A percentile compares a stretch with the other conserved stretches of the same genome.
Evolutionary conservation across 2,113 vertebrate species (phyloP).

Genomic region (Erpornis zantholeuca): DNA sequence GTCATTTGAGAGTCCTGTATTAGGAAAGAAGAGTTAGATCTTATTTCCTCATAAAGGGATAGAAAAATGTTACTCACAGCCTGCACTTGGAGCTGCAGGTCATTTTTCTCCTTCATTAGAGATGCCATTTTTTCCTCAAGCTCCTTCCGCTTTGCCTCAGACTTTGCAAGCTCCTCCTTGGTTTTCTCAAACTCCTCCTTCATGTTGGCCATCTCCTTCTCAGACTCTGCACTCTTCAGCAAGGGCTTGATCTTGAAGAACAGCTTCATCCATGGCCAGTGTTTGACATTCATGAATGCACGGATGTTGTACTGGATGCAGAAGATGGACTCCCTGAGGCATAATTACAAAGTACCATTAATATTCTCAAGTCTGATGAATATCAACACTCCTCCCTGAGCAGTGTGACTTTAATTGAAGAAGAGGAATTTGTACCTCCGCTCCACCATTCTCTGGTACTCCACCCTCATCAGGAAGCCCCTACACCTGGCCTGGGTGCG

Average conservation of each 20-base stretch:
- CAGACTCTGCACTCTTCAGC: conserved; percentile 80
- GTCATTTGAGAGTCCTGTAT: background rate
- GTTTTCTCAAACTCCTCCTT: conserved; percentile 80
- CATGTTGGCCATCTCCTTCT: conserved; percentile 80
- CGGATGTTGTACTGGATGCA: conserved; percentile 83
- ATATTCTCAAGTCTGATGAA: no score
- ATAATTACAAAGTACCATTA: no score
- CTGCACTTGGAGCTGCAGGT: conserved; percentile 85
- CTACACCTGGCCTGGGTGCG: conserved; percentile 22
- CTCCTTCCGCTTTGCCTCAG: conserved; percentile 83
- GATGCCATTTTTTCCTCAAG: conserved; percentile 83
- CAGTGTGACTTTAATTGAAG: no score
- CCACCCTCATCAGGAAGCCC: conserved; percentile 77
- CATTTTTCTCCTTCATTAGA: conserved; percentile 78
- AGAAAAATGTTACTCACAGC: conserved; percentile 67
- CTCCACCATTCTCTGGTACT: conserved; percentile 87
- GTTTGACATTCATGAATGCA: conserved; percentile 86
- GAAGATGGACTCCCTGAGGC: conserved; percentile 77
- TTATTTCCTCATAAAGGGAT: background rate
- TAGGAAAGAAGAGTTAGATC: background rate
- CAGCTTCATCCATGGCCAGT: conserved; percentile 82
- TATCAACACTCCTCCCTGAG: no score
- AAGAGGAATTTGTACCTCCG: conserved; percentile 66
- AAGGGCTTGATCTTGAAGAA: conserved; percentile 85
- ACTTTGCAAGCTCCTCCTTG: conserved; percentile 84